Base-by-base conservation (phyloP, 2,113 vertebrate genomes). In the Illadopsis cleaveri region DNA sequence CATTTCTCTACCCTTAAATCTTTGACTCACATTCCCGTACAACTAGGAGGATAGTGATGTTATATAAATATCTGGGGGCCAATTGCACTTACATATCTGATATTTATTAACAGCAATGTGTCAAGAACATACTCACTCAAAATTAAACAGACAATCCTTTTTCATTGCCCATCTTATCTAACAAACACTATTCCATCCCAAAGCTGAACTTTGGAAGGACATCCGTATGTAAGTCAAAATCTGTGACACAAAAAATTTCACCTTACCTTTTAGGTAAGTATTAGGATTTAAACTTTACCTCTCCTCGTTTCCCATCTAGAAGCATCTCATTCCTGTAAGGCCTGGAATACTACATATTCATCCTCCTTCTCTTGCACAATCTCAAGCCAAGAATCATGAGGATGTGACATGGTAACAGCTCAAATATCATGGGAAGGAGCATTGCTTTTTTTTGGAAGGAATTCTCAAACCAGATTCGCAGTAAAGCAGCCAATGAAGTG, bases 391-490 rank as follows among this genome's bases (percentile, higher is more conserved):
- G 15, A 33, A 8, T 79, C 44, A 75, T 0, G 12, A 71, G 51
- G 5, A 58, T 33, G 12, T 35, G 16, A 11, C 27, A 27, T 6
- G 16, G 7, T 65, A 65, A 54, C 25, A 62, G 5, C 33, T 75
- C 0, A 0, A 66, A 76, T 40, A 51, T 13, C 12, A 28, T 7
- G 27, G 11, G 24, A 76, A 85, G 8, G 3, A n/a, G 1, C 7
- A 42, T 7, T 30, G 10, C 0, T 28, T 40, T 44, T 56, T 77
- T 53, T 45, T 30, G 10, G 61, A 82, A 79, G 24, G 19, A 38
- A 12, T 2, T 16, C 22, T 84, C 42, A 72, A 82, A 61, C 5
- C 18, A 84, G 6, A 48, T 4, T 71, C 27, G 2, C 33, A 42
- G 22, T 11, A 62, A 79, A 71, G 18, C 4, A 44, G 10, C 38